phyloP scores from a whole-genome alignment of 2,888 invertebrate species.

The Thereva nobilitata region DNA sequence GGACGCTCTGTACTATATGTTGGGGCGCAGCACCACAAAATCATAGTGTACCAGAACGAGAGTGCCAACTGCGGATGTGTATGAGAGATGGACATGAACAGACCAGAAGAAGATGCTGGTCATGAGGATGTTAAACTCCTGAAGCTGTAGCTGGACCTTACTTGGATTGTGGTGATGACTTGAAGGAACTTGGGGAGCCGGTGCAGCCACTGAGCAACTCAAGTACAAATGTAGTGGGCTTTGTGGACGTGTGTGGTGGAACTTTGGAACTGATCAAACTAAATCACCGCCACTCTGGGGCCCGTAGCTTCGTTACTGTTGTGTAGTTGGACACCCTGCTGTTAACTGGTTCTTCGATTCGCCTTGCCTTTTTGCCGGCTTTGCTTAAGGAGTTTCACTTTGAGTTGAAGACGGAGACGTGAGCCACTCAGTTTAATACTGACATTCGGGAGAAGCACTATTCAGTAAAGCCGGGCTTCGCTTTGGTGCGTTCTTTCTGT shows the following conservation, averaged over 20 bases:
- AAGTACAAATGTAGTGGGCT: conserved; percentile 15
- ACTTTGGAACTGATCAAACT: conserved; percentile 24
- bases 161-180: conserved; percentile 2
- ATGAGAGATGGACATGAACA: conserved; percentile 15
- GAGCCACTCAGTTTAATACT: conserved; percentile 23
- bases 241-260: too few species aligned
- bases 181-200: conserved; percentile 6
- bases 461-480: background rate
- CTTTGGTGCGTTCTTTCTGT: background rate
- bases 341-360: conserved; percentile 18
- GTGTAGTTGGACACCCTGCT: conserved; percentile 6
- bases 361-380: conserved; percentile 18
- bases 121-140: conserved; percentile 14
- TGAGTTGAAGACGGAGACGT: conserved; percentile 19
- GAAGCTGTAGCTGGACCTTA: conserved; percentile 12
- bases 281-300: conserved; percentile 15
- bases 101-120: conserved; percentile 1
- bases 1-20: conserved; percentile 12
- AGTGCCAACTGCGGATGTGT: background rate
- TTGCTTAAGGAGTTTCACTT: conserved; percentile 24
- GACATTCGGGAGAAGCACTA: conserved; percentile 22
- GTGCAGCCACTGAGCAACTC: background rate
- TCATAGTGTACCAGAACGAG: conserved; percentile 11
- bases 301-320: conserved; percentile 10
- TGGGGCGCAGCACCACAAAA: conserved; percentile 18